Conservation (phyloP, 2,797 vertebrate genomes). For the Steatocranus sp. region DNA sequence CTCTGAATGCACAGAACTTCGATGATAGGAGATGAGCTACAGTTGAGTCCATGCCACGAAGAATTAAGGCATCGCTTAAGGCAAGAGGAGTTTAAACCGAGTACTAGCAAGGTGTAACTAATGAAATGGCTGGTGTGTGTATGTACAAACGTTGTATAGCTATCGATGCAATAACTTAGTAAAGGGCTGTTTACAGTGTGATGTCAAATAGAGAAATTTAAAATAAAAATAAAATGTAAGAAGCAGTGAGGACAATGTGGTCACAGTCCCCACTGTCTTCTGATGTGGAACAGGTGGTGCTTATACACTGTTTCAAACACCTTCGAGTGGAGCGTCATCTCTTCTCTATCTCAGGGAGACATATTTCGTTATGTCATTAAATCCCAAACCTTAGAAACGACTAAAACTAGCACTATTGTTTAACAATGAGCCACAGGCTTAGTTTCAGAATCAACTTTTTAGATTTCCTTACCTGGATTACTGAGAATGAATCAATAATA, state of each 20-base stretch:
- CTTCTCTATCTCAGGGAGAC: not conserved
- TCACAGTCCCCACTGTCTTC: not conserved
- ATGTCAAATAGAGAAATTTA: not conserved
- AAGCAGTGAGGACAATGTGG: not conserved
- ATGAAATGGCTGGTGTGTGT: not conserved
- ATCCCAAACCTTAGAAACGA: not conserved
- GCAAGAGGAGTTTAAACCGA: not conserved
- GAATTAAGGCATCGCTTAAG: fast-evolving
- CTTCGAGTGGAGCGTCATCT: not conserved
- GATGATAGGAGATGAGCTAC: not conserved
- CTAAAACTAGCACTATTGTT: not conserved
- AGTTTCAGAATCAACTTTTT: not conserved
- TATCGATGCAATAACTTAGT: not conserved
- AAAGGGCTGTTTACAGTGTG: not conserved
- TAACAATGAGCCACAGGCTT: not conserved
- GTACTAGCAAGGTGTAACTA: not conserved
- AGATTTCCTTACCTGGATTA: not conserved
- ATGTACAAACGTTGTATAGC: fast-evolving
- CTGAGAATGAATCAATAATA: not conserved
- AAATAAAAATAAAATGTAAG: not conserved
- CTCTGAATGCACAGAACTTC: not conserved
- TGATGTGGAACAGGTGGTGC: not conserved
- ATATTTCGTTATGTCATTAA: not conserved
- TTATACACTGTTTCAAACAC: not conserved
- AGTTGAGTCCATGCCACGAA: fast-evolving